Conservation (phyloP, 2,113 vertebrate genomes). For the Burhinus bistriatus region DNA sequence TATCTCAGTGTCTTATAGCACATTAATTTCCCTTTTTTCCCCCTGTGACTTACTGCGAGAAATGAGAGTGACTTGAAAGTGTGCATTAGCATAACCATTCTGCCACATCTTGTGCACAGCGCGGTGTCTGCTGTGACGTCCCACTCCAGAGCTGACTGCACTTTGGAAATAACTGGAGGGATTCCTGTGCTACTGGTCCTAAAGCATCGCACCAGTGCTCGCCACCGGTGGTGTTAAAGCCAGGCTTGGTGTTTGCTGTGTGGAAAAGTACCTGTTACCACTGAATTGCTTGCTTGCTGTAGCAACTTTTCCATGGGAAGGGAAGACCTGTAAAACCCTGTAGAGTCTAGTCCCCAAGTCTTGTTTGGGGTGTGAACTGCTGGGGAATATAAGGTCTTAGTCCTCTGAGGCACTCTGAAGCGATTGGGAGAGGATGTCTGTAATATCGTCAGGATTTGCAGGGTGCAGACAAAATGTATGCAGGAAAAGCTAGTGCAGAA, state of each 20-base stretch:
- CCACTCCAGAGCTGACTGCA: neutral
- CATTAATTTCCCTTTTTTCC: neutral
- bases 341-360: neutral
- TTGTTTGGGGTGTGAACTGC: neutral
- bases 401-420: neutral
- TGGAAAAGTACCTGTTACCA: neutral
- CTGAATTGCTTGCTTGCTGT: neutral
- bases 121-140: neutral
- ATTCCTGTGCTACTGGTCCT: neutral
- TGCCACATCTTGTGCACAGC: neutral
- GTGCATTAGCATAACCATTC: neutral
- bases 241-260: neutral
- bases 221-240: neutral
- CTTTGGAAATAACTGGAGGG: neutral
- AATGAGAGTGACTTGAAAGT: neutral
- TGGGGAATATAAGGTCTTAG: neutral
- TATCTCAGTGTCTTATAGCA: neutral
- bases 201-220: neutral
- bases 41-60: constrained; percentile 16
- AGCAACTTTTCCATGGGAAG: neutral
- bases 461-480: neutral
- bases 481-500: neutral
- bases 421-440: neutral
- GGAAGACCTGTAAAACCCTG: neutral
- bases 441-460: neutral